A percentile compares a stretch with the other conserved stretches of the same genome.
Conservation (phyloP, 2,797 vertebrate genomes). For the Paedocypris micromegethes region DNA sequence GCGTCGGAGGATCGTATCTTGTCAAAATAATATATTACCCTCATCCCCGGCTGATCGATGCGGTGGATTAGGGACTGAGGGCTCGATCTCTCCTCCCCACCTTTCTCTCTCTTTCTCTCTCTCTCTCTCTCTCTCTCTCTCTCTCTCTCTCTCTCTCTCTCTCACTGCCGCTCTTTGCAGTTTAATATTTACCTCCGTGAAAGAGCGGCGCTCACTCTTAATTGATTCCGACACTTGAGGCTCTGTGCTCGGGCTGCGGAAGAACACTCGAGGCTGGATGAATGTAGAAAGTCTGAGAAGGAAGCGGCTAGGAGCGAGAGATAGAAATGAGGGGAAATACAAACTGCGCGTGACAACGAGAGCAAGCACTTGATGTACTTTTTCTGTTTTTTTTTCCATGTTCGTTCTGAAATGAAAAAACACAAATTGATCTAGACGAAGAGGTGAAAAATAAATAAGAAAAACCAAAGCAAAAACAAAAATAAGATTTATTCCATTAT, state of each 20-base stretch:
- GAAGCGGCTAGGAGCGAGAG: slow-evolving; percentile 48
- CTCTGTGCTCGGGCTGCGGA: slow-evolving; percentile 72
- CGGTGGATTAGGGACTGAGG: slow-evolving; percentile 92
- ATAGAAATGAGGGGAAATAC: slow-evolving; percentile 33
- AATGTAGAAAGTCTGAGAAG: slow-evolving; percentile 47
- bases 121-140: slow-evolving; percentile 39
- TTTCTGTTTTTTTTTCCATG: too few relatives aligned
- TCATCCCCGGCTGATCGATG: slow-evolving; percentile 96
- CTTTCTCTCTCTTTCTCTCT: slow-evolving; percentile 15
- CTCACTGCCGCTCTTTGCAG: slow-evolving; percentile 68
- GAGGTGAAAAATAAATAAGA: too few relatives aligned
- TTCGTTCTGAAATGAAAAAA: too few relatives aligned
- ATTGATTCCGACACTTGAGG: slow-evolving; percentile 86
- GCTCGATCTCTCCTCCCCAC: slow-evolving; percentile 49
- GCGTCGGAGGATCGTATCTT: slow-evolving; percentile 95
- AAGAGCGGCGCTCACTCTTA: slow-evolving; percentile 79
- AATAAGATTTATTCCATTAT: background rate
- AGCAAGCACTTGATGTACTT: too few relatives aligned
- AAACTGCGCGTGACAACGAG: background rate
- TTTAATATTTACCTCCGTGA: slow-evolving; percentile 86
- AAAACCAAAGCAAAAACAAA: background rate
- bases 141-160: slow-evolving; percentile 51
- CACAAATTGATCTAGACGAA: too few relatives aligned
- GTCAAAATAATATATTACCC: slow-evolving; percentile 99
- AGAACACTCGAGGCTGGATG: slow-evolving; percentile 33